A percentile compares a stretch with the other conserved stretches of the same genome.
phyloP scores from a whole-genome alignment of 92 coral and sea anemone genomes.

The Epizoanthus illoricatus region DNA sequence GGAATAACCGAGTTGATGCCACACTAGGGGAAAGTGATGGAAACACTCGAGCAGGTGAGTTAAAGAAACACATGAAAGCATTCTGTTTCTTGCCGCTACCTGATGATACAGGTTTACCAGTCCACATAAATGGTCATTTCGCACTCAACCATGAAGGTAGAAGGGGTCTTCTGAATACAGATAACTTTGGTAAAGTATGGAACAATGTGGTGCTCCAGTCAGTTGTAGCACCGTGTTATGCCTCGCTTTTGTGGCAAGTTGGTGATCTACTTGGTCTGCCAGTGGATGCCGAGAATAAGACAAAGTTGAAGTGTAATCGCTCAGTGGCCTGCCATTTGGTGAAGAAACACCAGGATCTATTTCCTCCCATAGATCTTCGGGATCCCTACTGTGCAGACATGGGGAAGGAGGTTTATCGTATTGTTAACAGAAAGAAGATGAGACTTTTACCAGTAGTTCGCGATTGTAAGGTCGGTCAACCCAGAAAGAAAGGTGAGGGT shows the following conservation, averaged over 20 bases:
- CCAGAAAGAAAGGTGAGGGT: not conserved
- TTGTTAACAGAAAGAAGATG: slow-evolving; percentile 30
- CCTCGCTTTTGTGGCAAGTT: slow-evolving; percentile 50
- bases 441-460: slow-evolving; percentile 69
- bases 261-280: slow-evolving; percentile 28
- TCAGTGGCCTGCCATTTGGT: slow-evolving; percentile 11
- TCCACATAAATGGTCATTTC: slow-evolving; percentile 80
- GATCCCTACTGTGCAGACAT: slow-evolving; percentile 56
- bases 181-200: slow-evolving; percentile 56
- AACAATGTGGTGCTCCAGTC: slow-evolving; percentile 49
- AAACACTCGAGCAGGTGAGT: too few relatives aligned
- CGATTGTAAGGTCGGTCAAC: not conserved
- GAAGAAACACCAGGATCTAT: slow-evolving; percentile 48
- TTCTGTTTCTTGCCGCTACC: slow-evolving; percentile 77
- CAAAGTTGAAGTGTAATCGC: slow-evolving; percentile 15
- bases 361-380: slow-evolving; percentile 45
- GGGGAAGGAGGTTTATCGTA: slow-evolving; percentile 67
- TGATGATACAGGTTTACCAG: slow-evolving; percentile 63
- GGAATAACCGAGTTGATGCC: not conserved
- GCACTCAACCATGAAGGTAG: slow-evolving; percentile 67
- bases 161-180: slow-evolving; percentile 50
- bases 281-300: slow-evolving; percentile 1
- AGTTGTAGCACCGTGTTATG: slow-evolving; percentile 72
- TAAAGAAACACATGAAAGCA: slow-evolving; percentile 34
- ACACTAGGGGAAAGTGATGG: not conserved